phyloP scores from a whole-genome alignment of 2,888 invertebrate species.

The Idaea straminata region DNA sequence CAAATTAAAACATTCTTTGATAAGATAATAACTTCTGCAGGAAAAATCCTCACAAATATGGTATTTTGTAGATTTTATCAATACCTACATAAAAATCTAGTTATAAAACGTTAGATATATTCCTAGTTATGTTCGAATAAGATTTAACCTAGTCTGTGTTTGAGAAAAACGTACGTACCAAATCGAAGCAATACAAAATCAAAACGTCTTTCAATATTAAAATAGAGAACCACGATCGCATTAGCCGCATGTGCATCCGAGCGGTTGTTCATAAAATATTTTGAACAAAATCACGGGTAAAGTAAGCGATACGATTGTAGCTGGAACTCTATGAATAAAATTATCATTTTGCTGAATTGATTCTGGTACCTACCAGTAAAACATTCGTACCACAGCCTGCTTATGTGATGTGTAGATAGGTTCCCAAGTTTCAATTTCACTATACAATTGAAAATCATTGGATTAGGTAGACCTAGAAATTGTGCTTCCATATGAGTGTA shows the following conservation, averaged over 20 bases:
- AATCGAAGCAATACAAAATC: neutral
- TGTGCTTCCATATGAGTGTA: too few relatives aligned
- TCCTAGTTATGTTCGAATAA: too few relatives aligned
- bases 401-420: conserved; percentile 54
- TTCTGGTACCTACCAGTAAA: conserved; percentile 70
- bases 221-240: conserved; percentile 32
- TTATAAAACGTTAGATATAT: too few relatives aligned
- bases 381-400: conserved; percentile 61
- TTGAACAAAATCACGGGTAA: conserved; percentile 74
- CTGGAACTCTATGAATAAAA: conserved; percentile 79
- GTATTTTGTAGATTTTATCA: too few relatives aligned
- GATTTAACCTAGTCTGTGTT: too few relatives aligned
- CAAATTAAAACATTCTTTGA: too few relatives aligned
- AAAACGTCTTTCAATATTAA: conserved; percentile 19
- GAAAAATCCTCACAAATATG: too few relatives aligned
- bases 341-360: conserved; percentile 78
- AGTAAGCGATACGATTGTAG: conserved; percentile 76
- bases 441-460: neutral
- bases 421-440: conserved; percentile 4
- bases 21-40: too few relatives aligned
- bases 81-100: too few relatives aligned
- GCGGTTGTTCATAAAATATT: conserved; percentile 65
- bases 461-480: too few relatives aligned
- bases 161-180: too few relatives aligned
- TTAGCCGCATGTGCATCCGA: conserved; percentile 45